Base-by-base conservation (phyloP, 2,797 vertebrate species). In the Novumbra hubbsi region DNA sequence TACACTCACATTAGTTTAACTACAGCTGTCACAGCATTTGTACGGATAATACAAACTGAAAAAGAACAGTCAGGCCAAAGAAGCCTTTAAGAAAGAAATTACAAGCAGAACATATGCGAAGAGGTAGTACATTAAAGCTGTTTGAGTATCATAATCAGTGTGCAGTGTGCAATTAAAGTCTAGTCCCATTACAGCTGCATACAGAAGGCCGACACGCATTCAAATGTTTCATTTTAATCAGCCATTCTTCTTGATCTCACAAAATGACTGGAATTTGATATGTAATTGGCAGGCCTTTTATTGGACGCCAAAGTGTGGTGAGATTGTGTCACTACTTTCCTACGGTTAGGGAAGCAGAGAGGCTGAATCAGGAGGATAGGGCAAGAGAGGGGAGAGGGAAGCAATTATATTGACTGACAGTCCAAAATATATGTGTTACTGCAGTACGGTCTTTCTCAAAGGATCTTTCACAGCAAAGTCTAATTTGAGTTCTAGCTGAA, bases 331-430 rank as follows among this genome's bases (percentile, higher is more conserved):
- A 60, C n/a, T 27, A 5, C 11, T 27, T 1, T 60, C 55, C 27
- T 64, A 64, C 27, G 30, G 27, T 64, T 28, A 30, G 27, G 27
- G 28, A 17, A 64, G 32, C 1, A 38, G 65, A 5, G 19, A 24
- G 30, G 66, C 66, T 68, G 21, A 68, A 68, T 45, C n/a, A 5
- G 38, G 38, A 24, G 24, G 67, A 49, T n/a, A 9, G 67, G 49
- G 21, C 14, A 12, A 68, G 15, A 28, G 21, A 6, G 9, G 24
- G 41, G 24, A 38, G 15, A 19, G n/a, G 68, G 17, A 8, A 15
- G 24, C 21, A 69, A 50, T 49, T 49, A 49, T 49, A 69, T 17
- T 50, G 45, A 49, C 21, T 69, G 68, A 69, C 68, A 69, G 68
- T 15, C 67, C 21, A 17, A 32, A 16, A 64, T 30, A 27, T n/a